Evolutionary conservation across 2,888 invertebrate genomes (phyloP), one percentile per base, ranked within the genome.

Genomic region (Odontothrips loti): DNA sequence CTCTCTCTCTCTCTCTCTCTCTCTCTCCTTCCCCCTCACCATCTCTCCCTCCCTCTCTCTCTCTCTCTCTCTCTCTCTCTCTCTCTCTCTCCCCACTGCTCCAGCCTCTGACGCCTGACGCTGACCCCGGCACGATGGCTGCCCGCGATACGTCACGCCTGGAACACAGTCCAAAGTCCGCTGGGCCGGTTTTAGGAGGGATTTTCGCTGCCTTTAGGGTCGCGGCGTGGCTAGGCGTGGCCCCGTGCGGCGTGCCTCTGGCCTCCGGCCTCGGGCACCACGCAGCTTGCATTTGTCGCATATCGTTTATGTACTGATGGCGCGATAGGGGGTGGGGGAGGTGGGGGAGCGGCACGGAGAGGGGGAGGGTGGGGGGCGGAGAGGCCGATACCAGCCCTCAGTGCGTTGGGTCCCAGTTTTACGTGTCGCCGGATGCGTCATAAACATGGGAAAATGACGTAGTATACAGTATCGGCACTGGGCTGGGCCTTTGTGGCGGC

Each of bases 351-450:
- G 17, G 20, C 2, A 12, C 48, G 48, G 48, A 12, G 48, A 9
- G 48, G 51, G 51, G 51, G 15, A 1, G 51, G 51, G 51, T 10
- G 51, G 15, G 51, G 1, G 51, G 51, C 12, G 1, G 9, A 51
- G 51, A 17, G 15, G 9, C 51, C n/a, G 34, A 43, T 43, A 43
- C 34, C 58, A 9, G 58, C 68, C 23, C 68, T 10, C 23, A 75
- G n/a, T 27, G 12, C 68, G 68, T 27, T 75, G 27, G 12, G 68
- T 27, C 27, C 68, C 68, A 75, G 68, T 27, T 75, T 75, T 75
- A 75, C 68, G 68, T 75, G 68, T 75, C 68, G 68, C 27, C 27
- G 23, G 68, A 75, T 75, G 68, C 68, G 23, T 75, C 68, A 75
- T 75, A 75, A 75, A 75, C 68, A 75, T 75, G 27, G 68, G 11